Evolutionary conservation across 2,888 invertebrate genomes (phyloP).

Genomic region (Microctonus hyperodae): DNA sequence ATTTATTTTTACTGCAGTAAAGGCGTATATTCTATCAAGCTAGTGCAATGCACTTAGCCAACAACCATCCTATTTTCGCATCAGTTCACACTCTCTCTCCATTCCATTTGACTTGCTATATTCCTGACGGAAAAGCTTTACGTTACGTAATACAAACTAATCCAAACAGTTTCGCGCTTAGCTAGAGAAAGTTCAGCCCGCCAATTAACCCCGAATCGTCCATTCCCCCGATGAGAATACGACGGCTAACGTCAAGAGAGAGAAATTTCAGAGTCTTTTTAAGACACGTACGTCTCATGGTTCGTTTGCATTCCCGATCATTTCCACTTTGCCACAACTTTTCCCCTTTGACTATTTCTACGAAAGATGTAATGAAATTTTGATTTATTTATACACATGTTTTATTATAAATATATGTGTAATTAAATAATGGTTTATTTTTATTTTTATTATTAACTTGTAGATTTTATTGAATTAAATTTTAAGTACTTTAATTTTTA

Average conservation of each 20-base stretch:
- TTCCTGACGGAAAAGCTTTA: conserved; percentile 29
- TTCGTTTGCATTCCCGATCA: conserved; percentile 10
- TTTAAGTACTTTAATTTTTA: too few species aligned
- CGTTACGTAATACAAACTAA: conserved; percentile 36
- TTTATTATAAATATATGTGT: too few species aligned
- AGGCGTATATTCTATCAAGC: too few species aligned
- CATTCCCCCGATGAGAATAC: conserved; percentile 30
- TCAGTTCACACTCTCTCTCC: conserved; percentile 24
- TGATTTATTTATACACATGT: too few species aligned
- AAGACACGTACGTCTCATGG: not conserved
- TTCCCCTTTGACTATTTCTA: not conserved
- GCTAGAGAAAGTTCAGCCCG: conserved; percentile 40
- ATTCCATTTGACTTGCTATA: conserved; percentile 28
- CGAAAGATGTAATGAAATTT: too few species aligned
- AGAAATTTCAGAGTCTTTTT: conserved; percentile 18
- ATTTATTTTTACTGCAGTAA: too few species aligned
- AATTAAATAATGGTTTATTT: too few species aligned
- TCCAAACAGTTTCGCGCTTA: conserved; percentile 41
- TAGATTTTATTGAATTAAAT: too few species aligned
- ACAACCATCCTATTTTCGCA: not conserved
- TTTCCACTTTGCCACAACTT: not conserved
- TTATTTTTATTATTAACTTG: too few species aligned
- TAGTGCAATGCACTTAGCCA: not conserved
- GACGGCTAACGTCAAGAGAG: conserved; percentile 37
- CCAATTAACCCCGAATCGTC: conserved; percentile 38